Conservation (phyloP, 2,113 vertebrate species). For the Tamias sibiricus region DNA sequence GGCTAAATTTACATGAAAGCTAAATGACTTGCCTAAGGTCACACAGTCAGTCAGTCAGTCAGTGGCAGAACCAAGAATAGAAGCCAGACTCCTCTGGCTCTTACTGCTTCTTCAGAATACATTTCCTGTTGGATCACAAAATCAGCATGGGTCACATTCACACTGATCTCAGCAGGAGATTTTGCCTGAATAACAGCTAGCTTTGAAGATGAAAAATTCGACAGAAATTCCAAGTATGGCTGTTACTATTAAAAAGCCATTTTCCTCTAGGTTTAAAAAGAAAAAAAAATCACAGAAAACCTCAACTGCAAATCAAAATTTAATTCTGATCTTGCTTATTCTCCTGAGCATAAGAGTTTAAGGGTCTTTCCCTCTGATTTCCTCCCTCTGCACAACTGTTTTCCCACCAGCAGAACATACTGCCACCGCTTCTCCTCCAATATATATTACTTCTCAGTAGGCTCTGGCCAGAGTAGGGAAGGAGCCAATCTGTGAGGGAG, state of each 20-base stretch:
- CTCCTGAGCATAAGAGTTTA: constrained; percentile 48
- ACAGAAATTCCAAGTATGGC: constrained; percentile 42
- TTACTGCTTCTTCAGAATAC: not conserved
- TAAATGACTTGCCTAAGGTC: constrained; percentile 46
- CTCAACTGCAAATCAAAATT: constrained; percentile 59
- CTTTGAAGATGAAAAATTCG: constrained; percentile 69
- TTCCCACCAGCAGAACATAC: constrained; percentile 51
- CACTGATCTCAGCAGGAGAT: constrained; percentile 51
- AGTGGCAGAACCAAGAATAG: not conserved
- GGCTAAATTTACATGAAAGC: not conserved
- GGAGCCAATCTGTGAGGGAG: constrained; percentile 65
- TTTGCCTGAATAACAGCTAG: constrained; percentile 56
- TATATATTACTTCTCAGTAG: constrained; percentile 74
- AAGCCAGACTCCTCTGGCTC: not conserved
- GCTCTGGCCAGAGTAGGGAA: constrained; percentile 58
- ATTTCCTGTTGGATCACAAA: constrained; percentile 43
- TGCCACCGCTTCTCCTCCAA: constrained; percentile 56
- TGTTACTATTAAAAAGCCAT: constrained; percentile 71
- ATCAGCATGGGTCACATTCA: constrained; percentile 50
- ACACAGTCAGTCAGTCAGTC: not conserved
- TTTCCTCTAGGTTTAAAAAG: constrained; percentile 48
- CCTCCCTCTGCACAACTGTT: constrained; percentile 50
- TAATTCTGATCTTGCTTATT: constrained; percentile 57
- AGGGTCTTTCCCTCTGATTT: constrained; percentile 53
- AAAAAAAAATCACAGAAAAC: constrained; percentile 54